These are phyloP conservation scores for Pogonognathellus flavescens DNA, from an alignment of 1,140 invertebrate species.

Conservation along the genomic window DNA sequence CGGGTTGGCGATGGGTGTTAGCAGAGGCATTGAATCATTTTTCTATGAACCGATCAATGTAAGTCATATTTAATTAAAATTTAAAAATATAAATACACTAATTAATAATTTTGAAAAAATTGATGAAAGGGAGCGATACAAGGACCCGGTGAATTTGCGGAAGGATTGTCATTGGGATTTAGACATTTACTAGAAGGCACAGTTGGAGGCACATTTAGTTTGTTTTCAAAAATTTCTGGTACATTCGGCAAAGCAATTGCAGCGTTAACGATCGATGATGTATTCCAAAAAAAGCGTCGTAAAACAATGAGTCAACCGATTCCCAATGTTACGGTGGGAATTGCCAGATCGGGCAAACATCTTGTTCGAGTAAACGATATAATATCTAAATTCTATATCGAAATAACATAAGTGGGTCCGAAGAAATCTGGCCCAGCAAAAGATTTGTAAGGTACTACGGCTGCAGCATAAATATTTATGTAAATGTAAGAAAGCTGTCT, in stretches of 20 bases:
- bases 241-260: constrained; percentile 96
- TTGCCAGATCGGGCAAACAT: constrained; percentile 94
- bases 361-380: constrained; percentile 87
- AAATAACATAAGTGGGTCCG: too few relatives aligned
- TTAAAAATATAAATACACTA: too few relatives aligned
- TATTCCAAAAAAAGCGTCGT: constrained; percentile 93
- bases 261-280: constrained; percentile 94
- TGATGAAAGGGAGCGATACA: constrained; percentile 79
- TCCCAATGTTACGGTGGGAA: constrained; percentile 88
- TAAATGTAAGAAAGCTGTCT: too few relatives aligned
- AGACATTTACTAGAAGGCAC: constrained; percentile 94
- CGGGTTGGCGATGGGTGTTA: constrained; percentile 92
- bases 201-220: constrained; percentile 96
- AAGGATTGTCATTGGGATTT: constrained; percentile 92
- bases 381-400: too few relatives aligned
- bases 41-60: constrained; percentile 98
- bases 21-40: constrained; percentile 94
- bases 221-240: constrained; percentile 95
- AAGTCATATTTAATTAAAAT: too few relatives aligned
- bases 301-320: constrained; percentile 90
- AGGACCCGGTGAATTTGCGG: constrained; percentile 97
- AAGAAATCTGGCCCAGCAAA: too few relatives aligned
- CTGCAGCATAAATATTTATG: too few relatives aligned
- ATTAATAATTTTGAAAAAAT: too few relatives aligned
- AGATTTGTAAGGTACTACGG: too few relatives aligned